A percentile compares a stretch with the other conserved stretches of the same genome.
Conservation (phyloP, 2,888 invertebrate species). For the Panzeria rudis region DNA sequence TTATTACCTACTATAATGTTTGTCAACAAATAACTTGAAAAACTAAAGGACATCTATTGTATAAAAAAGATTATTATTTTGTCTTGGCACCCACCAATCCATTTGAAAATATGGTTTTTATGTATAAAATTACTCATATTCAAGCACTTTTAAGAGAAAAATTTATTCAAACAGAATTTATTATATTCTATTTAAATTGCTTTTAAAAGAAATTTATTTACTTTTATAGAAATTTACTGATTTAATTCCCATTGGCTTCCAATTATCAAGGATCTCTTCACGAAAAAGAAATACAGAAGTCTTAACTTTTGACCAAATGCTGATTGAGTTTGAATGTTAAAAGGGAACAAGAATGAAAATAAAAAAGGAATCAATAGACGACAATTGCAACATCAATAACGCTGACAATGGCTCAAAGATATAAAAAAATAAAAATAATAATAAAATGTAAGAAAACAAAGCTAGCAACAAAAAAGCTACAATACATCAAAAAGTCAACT, state of each 20-base stretch:
- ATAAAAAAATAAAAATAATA: background rate
- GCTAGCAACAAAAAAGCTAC: background rate
- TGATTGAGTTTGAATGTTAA: constrained; percentile 25
- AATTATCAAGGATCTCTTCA: background rate
- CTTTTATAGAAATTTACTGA: background rate
- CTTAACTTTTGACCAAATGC: constrained; percentile 24
- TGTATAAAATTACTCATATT: background rate
- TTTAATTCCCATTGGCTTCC: background rate
- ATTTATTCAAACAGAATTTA: background rate
- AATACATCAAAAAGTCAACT: constrained; percentile 32
- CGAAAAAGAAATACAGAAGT: background rate
- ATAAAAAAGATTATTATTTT: background rate
- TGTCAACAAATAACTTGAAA: too few relatives aligned
- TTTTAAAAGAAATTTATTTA: background rate
- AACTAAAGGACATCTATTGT: too few relatives aligned
- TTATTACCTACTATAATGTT: too few relatives aligned
- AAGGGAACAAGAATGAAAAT: background rate
- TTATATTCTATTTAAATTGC: background rate
- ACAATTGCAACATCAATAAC: constrained; percentile 59
- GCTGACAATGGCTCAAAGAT: constrained; percentile 30
- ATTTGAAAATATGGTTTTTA: background rate
- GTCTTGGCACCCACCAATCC: background rate
- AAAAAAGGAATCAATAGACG: constrained; percentile 12
- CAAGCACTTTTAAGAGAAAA: background rate
- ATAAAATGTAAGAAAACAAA: background rate